Evolutionary conservation across 2,888 invertebrate species (phyloP).

Genomic region (Drosophila neonasuta): DNA sequence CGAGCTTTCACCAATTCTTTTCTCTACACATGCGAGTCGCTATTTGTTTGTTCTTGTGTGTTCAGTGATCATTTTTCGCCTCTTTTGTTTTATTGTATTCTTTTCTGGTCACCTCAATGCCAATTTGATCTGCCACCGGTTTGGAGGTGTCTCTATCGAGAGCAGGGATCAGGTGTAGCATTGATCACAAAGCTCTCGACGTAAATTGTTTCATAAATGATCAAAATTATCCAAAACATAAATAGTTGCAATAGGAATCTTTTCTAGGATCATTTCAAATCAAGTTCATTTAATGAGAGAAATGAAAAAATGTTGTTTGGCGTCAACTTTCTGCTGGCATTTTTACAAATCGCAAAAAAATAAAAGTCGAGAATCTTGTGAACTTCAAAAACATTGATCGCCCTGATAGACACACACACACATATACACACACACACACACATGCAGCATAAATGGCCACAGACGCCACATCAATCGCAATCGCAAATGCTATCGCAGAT

Average conservation of each 20-base stretch:
- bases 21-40: constrained; percentile 35
- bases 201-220: constrained; percentile 1
- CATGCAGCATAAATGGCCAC: constrained; percentile 31
- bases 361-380: constrained; percentile 45
- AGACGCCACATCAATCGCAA: constrained; percentile 56
- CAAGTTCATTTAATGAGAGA: background rate
- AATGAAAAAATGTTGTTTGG: constrained; percentile 34
- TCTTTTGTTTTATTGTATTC: constrained; percentile 67
- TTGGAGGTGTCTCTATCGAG: constrained; percentile 37
- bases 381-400: constrained; percentile 61
- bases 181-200: background rate
- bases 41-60: constrained; percentile 24
- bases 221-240: too few species aligned
- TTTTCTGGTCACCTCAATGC: constrained; percentile 75
- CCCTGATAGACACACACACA: constrained; percentile 10
- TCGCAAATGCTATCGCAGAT: constrained; percentile 9
- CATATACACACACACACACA: constrained; percentile 11
- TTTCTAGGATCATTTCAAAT: background rate
- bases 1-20: constrained; percentile 50
- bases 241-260: background rate
- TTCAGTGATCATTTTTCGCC: constrained; percentile 73
- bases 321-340: constrained; percentile 48
- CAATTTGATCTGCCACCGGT: constrained; percentile 71
- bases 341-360: constrained; percentile 44
- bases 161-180: constrained; percentile 18